Evolutionary conservation across 1,140 invertebrate genomes (phyloP).

Genomic region (Parapsyche elsis): DNA sequence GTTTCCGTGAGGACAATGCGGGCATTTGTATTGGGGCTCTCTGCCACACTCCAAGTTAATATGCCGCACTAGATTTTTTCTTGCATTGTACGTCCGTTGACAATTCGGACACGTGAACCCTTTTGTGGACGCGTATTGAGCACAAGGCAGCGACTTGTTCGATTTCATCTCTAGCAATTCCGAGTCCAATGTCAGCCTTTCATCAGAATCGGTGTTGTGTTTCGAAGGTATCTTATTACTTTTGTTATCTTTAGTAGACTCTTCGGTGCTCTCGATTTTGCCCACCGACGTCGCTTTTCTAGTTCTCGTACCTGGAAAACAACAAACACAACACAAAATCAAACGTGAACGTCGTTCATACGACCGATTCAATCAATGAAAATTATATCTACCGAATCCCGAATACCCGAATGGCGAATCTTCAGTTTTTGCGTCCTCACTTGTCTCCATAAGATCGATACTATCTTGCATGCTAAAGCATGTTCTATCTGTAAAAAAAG

Average conservation of each 20-base stretch:
- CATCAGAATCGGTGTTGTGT: not conserved
- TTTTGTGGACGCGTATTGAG: constrained; percentile 64
- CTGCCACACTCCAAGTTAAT: constrained; percentile 76
- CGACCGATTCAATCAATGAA: too few species aligned
- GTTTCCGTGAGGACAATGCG: constrained; percentile 69
- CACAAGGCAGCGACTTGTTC: constrained; percentile 58
- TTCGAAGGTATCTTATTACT: not conserved
- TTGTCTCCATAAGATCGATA: not conserved
- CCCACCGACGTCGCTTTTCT: too few species aligned
- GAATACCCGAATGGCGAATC: not conserved
- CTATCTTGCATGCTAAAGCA: constrained; percentile 8
- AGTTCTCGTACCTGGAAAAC: not conserved
- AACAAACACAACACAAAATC: not conserved
- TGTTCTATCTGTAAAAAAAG: constrained; percentile 12
- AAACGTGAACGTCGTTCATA: not conserved
- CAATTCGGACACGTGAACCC: constrained; percentile 67
- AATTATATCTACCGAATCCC: constrained; percentile 15
- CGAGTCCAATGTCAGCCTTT: not conserved
- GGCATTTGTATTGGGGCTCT: constrained; percentile 74
- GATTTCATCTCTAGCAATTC: not conserved
- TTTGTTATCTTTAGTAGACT: not conserved
- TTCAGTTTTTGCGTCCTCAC: not conserved
- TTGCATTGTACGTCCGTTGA: constrained; percentile 70
- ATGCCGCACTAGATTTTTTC: constrained; percentile 73
- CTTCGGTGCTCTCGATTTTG: too few species aligned